These are phyloP conservation scores for Temnothorax nylanderi DNA, from an alignment of 1,140 invertebrate species.

Conservation along the genomic window DNA sequence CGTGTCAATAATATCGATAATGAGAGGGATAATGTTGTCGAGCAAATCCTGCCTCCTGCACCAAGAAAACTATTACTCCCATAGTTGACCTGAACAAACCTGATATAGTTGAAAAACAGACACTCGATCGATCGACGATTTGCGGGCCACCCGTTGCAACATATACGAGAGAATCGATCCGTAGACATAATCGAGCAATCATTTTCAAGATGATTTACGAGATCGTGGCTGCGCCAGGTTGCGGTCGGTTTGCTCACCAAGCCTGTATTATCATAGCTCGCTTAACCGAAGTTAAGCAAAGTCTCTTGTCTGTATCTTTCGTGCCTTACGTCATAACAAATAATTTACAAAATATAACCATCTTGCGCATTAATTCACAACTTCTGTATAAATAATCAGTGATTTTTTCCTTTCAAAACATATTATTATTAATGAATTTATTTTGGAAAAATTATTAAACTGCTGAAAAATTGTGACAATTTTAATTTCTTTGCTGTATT, in stretches of 20 bases:
- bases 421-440: background rate
- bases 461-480: background rate
- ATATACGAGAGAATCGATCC: constrained; percentile 64
- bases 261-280: constrained; percentile 38
- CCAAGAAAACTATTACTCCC: constrained; percentile 34
- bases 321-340: constrained; percentile 5
- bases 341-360: background rate
- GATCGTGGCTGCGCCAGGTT: constrained; percentile 56
- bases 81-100: constrained; percentile 39
- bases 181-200: constrained; percentile 66
- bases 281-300: constrained; percentile 38
- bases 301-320: background rate
- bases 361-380: background rate
- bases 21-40: background rate
- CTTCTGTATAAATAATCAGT: background rate
- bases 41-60: constrained; percentile 5
- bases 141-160: constrained; percentile 51
- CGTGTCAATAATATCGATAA: constrained; percentile 14
- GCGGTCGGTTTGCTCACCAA: constrained; percentile 42
- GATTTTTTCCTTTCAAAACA: background rate
- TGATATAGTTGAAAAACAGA: constrained; percentile 51
- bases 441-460: background rate
- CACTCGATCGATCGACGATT: constrained; percentile 47
- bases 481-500: background rate
- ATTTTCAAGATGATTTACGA: constrained; percentile 66